These are phyloP conservation scores for Oryzias woworae DNA, from an alignment of 2,113 vertebrate genomes.

Conservation along the genomic window DNA sequence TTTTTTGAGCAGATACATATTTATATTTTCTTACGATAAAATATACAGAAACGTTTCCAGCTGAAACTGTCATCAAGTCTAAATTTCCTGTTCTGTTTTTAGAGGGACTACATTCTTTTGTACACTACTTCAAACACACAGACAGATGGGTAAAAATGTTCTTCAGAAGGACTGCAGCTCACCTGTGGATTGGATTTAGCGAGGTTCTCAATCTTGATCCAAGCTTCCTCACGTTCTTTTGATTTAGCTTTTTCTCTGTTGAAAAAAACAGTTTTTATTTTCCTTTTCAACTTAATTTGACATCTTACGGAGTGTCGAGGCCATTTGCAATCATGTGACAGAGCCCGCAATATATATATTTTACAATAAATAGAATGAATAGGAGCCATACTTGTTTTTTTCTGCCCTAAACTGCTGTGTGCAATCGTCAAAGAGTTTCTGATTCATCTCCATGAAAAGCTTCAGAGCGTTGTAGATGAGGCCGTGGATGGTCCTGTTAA, in stretches of 20 bases:
- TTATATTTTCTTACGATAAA: no score
- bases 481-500: constrained; percentile 92
- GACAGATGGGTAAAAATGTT: not conserved
- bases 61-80: no score
- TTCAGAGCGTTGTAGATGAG: constrained; percentile 98
- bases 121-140: not conserved
- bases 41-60: no score
- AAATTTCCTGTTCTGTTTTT: no score
- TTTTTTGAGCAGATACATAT: no score
- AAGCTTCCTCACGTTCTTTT: constrained; percentile 97
- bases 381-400: constrained; percentile 87
- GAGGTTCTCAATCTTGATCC: constrained; percentile 97
- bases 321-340: no score
- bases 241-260: constrained; percentile 95
- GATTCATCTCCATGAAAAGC: constrained; percentile 99
- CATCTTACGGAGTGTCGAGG: not conserved
- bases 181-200: constrained; percentile 99
- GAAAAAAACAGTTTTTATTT: constrained; percentile 13
- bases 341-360: not conserved
- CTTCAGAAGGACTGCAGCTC: constrained; percentile 20
- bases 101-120: no score
- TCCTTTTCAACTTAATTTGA: not conserved
- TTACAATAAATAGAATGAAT: not conserved
- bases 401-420: constrained; percentile 98
- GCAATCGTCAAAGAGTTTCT: constrained; percentile 98